phyloP scores from a whole-genome alignment of 1,140 invertebrate genomes.

The Andrena cerasifolii region DNA sequence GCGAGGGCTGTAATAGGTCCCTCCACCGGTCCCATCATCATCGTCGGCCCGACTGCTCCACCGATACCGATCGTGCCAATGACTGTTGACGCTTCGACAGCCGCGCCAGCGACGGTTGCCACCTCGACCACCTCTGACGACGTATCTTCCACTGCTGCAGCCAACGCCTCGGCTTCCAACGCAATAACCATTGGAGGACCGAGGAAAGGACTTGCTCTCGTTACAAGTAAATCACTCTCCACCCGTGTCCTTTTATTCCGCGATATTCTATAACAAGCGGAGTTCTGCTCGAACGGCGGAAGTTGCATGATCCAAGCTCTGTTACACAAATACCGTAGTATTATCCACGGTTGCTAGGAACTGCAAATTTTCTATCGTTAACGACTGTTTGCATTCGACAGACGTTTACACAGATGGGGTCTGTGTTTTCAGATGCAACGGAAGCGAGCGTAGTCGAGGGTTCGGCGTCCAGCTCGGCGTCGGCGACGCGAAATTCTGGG shows the following conservation, averaged over 20 bases:
- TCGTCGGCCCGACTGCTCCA: conserved; percentile 26
- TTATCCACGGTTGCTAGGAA: no score
- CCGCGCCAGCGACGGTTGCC: not conserved
- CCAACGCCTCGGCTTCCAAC: not conserved
- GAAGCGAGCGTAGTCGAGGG: not conserved
- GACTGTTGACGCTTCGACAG: not conserved
- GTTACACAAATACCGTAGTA: no score
- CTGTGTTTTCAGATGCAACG: conserved; percentile 18
- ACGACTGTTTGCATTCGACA: not conserved
- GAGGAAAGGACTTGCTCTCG: not conserved
- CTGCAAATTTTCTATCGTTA: not conserved
- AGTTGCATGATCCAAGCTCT: no score
- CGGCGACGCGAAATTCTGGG: not conserved
- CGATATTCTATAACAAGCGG: no score
- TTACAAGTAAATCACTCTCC: not conserved
- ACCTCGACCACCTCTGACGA: not conserved
- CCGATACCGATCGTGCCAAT: conserved; percentile 5
- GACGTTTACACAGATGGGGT: no score
- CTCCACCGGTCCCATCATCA: conserved; percentile 39
- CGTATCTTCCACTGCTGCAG: not conserved
- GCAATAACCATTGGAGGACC: not conserved
- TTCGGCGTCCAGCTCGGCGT: conserved; percentile 4
- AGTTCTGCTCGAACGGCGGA: no score
- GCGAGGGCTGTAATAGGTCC: conserved; percentile 47
- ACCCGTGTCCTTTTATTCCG: no score